These are phyloP conservation scores for Phoxinus dragarum DNA, from an alignment of 2,797 vertebrate species.

Conservation along the genomic window DNA sequence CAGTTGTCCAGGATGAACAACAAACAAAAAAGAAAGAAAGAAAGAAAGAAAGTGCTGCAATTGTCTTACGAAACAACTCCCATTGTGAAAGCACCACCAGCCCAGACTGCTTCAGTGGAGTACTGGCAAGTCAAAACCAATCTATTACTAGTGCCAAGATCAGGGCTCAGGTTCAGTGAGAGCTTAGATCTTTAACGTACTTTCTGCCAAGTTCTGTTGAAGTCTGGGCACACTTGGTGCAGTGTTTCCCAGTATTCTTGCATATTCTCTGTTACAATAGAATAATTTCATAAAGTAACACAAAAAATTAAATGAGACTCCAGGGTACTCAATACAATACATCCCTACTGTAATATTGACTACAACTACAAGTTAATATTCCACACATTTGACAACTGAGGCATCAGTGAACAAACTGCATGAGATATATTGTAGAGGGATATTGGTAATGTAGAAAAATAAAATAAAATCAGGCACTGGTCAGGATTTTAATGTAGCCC, in stretches of 20 bases:
- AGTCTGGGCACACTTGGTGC: conserved; percentile 7
- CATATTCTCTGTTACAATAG: conserved; percentile 23
- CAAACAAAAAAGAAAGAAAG: background rate
- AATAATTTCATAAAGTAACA: conserved; percentile 6
- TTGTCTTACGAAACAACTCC: conserved; percentile 9
- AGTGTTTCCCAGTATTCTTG: background rate
- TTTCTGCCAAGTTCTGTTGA: conserved; percentile 28
- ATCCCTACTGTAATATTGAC: background rate
- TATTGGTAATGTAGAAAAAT: background rate
- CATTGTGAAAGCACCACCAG: conserved; percentile 34
- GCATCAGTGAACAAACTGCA: background rate
- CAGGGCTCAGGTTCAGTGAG: conserved; percentile 17
- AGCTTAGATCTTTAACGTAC: background rate
- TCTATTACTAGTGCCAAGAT: conserved; percentile 17
- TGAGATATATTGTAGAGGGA: background rate
- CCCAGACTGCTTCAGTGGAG: conserved; percentile 25
- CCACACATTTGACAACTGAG: background rate
- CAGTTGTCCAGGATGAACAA: too few relatives aligned
- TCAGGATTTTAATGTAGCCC: too few relatives aligned
- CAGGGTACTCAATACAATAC: background rate
- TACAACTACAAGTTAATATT: background rate
- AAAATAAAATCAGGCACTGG: too few relatives aligned
- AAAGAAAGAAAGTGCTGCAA: background rate
- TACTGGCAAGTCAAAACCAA: conserved; percentile 50
- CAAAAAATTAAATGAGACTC: background rate